Percentiles rank a stretch among this genome's conserved stretches.
phyloP scores from a whole-genome alignment of 2,797 vertebrate genomes.

The Sebastes vulpes region DNA sequence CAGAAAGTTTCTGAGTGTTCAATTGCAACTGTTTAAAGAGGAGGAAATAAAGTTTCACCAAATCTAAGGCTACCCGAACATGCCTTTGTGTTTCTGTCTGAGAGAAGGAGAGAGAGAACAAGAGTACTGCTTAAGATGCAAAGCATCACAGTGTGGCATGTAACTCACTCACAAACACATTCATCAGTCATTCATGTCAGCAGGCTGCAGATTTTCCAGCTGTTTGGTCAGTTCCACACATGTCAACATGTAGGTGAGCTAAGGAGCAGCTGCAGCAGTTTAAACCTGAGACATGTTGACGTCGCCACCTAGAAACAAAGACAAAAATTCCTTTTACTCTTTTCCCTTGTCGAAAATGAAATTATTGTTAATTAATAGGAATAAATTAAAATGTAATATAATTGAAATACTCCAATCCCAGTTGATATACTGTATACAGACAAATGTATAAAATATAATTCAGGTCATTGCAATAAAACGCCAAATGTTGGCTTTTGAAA shows the following conservation, averaged over 20 bases:
- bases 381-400: not conserved
- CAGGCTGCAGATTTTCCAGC: constrained; percentile 10
- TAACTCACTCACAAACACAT: not conserved
- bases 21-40: not conserved
- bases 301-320: not conserved
- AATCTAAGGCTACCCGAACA: not conserved
- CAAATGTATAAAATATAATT: not conserved
- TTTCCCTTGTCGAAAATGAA: fast-evolving
- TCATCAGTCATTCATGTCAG: not conserved
- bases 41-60: not conserved
- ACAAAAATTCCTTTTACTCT: not conserved
- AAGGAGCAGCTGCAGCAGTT: not conserved
- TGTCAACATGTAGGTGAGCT: not conserved
- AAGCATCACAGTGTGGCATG: not conserved
- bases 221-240: constrained; percentile 3
- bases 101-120: not conserved
- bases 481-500: not conserved
- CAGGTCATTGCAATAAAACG: not conserved
- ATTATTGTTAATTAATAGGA: not conserved
- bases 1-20: not conserved
- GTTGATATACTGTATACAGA: not conserved
- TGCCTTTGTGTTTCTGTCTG: not conserved
- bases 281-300: not conserved
- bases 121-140: constrained; percentile 15
- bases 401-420: not conserved